Base-by-base conservation (phyloP, 2,888 invertebrate genomes). In the Oegoconia quadripuncta region DNA sequence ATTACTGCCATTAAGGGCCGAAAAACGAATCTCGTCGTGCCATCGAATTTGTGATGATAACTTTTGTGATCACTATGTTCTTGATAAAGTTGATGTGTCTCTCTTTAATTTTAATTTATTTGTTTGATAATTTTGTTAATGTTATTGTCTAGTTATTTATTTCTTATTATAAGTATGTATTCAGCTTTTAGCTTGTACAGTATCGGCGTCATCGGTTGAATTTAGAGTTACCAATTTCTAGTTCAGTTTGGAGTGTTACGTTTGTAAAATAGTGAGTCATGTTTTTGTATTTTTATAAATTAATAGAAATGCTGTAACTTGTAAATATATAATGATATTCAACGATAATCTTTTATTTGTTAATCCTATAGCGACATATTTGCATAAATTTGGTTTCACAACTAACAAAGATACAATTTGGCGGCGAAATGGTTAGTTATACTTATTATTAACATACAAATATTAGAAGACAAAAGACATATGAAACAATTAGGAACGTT, bases 271-370 rank as follows among this genome's bases (percentile, higher is more conserved):
- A 74, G 64, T 65, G 60, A 76, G 76, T 80, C 72, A 75, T 69
- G 58, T 68, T 74, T 78, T 73, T 74, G 58, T 79, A 78, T 67
- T 65, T 78, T 73, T 75, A 66, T 74, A 78, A 77, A 77, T 64
- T 66, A 70, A 70, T 65, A 73, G 64, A 70, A 70, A 64, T 62
- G 63, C 73, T 74, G 62, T 77, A 70, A 69, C 67, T 22, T 77
- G 76, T 78, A 83, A 86, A 86, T 84, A 86, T 70, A 83, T 72
- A 66, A 76, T 81, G 79, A 73, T 80, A 82, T 81, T 82, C 68
- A 75, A 79, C 62, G 41, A 57, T 44, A 41, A 27, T 18, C 45
- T 43, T 43, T 58, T 62, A 53, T 45, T 51, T 54, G 64, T 66
- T 55, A 17, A 50, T 50, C 46, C 44, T n/a, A n/a, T n/a, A n/a